phyloP scores from a whole-genome alignment of 35 echinoderm and acorn worm genomes.

The Strongylocentrotus purpuratus region DNA sequence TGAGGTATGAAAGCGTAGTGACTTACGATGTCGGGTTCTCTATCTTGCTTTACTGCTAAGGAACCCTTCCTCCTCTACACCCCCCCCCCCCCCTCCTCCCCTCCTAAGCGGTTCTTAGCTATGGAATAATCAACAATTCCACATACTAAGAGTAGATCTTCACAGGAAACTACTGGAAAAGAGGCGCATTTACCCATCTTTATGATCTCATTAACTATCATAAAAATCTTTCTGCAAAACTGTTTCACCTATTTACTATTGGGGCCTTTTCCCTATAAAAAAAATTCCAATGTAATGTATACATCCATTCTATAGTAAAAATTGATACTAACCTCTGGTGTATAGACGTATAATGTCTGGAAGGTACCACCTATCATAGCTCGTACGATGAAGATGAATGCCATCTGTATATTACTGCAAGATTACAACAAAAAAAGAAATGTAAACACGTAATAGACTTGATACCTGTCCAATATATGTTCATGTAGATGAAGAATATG shows the following conservation, averaged over 20 bases:
- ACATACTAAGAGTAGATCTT: too few species aligned
- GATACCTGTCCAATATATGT: too few species aligned
- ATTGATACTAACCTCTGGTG: slow-evolving; percentile 16
- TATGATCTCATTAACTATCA: not conserved
- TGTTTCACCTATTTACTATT: not conserved
- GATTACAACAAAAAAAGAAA: not conserved
- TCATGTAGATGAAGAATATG: too few species aligned
- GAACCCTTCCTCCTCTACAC: too few species aligned
- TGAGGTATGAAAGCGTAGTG: too few species aligned
- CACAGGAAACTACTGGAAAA: too few species aligned
- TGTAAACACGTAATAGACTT: not conserved
- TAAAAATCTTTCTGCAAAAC: not conserved
- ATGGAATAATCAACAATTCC: too few species aligned
- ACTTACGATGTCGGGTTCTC: too few species aligned
- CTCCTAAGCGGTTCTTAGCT: too few species aligned
- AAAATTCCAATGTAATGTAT: not conserved
- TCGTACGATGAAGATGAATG: slow-evolving; percentile 25
- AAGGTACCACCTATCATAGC: slow-evolving; percentile 11
- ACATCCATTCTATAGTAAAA: not conserved
- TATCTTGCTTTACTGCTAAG: too few species aligned
- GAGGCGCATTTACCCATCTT: not conserved
- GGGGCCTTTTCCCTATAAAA: not conserved
- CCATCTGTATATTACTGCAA: slow-evolving; percentile 2
- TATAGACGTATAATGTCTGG: slow-evolving; percentile 28
- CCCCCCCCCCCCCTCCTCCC: too few species aligned